Evolutionary conservation across 2,888 invertebrate species (phyloP), one percentile per base, ranked within the genome.

Genomic region (Zeuzera pyrina): DNA sequence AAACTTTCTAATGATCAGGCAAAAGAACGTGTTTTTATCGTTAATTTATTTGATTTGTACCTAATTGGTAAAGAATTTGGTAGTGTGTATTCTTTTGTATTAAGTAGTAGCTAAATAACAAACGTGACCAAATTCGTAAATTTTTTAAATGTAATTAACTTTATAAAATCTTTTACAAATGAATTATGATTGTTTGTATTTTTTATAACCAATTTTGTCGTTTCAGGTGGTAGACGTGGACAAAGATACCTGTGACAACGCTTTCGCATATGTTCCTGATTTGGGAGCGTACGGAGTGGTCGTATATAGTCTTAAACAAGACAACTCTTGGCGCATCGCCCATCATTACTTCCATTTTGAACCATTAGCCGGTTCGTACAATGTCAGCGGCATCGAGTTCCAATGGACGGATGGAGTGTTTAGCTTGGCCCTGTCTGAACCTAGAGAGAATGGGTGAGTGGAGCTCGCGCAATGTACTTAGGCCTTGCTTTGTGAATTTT

Each of bases 391-490:
- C 3, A 85, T 92, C 12, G 88, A 90, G 57, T 94, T 93, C 86
- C 93, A 93, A 59, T 94, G 93, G 93, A 91, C 91, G 0, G 93
- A 94, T 59, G 93, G 93, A 1, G 86, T 94, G 0, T 93, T 93
- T 48, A 91, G 89, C 10, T 57, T 93, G 41, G 91, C 92, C 2
- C 69, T 92, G 11, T 89, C 89, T 0, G 85, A 86, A 16, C 77
- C 81, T 1, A 81, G 85, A 39, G 69, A 76, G 3, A 85, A 88
- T 47, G 86, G 87, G 85, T 86, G 44, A 65, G 12, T n/a, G n/a
- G n/a, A n/a, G n/a, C n/a, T n/a, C n/a, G n/a, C n/a, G n/a, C n/a
- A n/a, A n/a, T n/a, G n/a, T 7, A 5, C 19, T 5, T 25, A 12
- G 13, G 12, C 13, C 13, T 25, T 25, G 25, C 12, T 2, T 25